Base-by-base conservation (phyloP, 1,140 invertebrate genomes). In the Drosophila lini region DNA sequence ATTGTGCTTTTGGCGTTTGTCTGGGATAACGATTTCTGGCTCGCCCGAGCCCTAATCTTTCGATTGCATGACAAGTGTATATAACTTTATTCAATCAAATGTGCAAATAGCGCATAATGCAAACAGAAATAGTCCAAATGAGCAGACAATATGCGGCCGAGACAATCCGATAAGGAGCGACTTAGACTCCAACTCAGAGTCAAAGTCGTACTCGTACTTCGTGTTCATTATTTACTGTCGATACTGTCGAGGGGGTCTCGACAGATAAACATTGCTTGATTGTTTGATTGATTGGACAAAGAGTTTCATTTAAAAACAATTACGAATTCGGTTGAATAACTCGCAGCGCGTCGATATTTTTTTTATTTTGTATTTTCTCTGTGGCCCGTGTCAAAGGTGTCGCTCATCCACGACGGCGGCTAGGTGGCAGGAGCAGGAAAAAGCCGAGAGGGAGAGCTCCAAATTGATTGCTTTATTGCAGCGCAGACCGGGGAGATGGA, bases 391-490 rank as follows among this genome's bases (percentile, higher is more conserved):
- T 80, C 84, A 89, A 84, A 89, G 84, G 83, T 88, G 84, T 89
- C 79, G 77, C 55, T 80, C 61, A 69, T 80, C 69, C 69, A 61
- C 64, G 53, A 28, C 34, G 52, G 7, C 8, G 22, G 45, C 31
- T 25, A 58, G 52, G 52, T 53, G 52, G 52, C 52, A 45, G 9
- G 38, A 15, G 44, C 9, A 38, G 15, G 16, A 19, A 38, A 25
- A 42, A 8, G 31, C 16, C 22, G 22, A 11, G 19, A 38, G 36
- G 45, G n/a, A 40, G n/a, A 40, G n/a, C 47, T 61, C 41, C 38
- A 84, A 88, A 88, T 88, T 88, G 84, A 88, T 88, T 88, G 84
- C 85, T 88, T 89, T 89, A 88, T 84, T 78, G 76, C 75, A 71
- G 69, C 41, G 22, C 78, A 64, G 32, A 42, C 36, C 19, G 32